Evolutionary conservation across 1,140 invertebrate genomes (phyloP).

Genomic region (Diabrotica undecimpunctata): DNA sequence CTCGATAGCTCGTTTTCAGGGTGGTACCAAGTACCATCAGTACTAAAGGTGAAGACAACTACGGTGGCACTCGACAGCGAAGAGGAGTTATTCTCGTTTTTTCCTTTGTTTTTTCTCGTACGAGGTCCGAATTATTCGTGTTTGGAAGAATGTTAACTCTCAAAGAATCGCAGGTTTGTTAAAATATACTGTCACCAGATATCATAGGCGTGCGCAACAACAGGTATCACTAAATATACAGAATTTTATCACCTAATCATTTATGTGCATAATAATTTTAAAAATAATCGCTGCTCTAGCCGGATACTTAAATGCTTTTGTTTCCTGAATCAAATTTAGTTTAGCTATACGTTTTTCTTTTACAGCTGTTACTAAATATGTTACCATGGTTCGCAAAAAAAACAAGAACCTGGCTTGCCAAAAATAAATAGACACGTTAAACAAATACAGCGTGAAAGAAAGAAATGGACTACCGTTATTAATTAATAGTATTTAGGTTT

Average conservation of each 20-base stretch:
- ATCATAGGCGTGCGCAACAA: conserved; percentile 7
- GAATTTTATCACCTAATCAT: not conserved
- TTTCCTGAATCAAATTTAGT: not conserved
- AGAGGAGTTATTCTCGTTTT: conserved; percentile 40
- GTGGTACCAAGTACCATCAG: conserved; percentile 30
- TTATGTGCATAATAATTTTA: not conserved
- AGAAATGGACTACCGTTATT: too few species aligned
- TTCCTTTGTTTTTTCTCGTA: conserved; percentile 21
- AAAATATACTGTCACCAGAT: conserved; percentile 43
- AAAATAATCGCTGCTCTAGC: not conserved
- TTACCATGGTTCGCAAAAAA: too few species aligned
- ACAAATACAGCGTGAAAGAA: too few species aligned
- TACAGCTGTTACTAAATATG: not conserved
- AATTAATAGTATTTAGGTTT: too few species aligned
- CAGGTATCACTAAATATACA: not conserved
- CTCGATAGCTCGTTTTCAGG: conserved; percentile 34
- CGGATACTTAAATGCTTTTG: not conserved
- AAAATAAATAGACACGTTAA: too few species aligned
- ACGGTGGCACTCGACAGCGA: conserved; percentile 41
- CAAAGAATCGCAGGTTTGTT: conserved; percentile 38
- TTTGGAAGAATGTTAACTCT: conserved; percentile 42
- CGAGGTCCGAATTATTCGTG: conserved; percentile 43
- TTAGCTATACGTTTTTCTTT: not conserved
- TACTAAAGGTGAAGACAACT: conserved; percentile 39
- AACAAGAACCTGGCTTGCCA: too few species aligned